phyloP scores from a whole-genome alignment of 2,797 vertebrate genomes.

The Tarsius wallacei region DNA sequence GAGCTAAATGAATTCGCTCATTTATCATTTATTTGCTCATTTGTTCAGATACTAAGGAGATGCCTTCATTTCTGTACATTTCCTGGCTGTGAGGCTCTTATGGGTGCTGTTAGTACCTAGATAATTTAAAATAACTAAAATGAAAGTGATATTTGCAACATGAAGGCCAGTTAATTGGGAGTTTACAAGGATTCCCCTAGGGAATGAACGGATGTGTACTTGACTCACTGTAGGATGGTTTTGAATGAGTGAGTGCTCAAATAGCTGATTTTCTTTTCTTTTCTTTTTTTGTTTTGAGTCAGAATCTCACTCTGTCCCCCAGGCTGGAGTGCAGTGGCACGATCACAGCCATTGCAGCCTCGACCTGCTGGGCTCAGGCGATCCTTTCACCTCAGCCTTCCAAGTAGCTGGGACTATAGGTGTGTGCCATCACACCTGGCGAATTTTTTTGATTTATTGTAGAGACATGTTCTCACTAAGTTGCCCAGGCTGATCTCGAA shows the following conservation, averaged over 20 bases:
- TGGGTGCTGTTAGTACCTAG: constrained; percentile 4
- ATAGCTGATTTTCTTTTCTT: no score
- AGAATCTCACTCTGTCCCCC: no score
- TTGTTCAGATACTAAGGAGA: constrained; percentile 66
- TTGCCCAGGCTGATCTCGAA: no score
- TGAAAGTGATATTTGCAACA: background rate
- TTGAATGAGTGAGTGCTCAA: background rate
- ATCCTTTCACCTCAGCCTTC: no score
- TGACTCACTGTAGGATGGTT: background rate
- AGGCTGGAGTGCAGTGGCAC: no score
- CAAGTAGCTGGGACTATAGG: no score
- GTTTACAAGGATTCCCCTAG: background rate
- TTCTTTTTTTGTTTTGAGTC: no score
- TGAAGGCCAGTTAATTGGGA: constrained; percentile 9
- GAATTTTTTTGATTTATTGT: no score
- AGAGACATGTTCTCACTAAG: no score
- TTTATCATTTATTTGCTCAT: background rate
- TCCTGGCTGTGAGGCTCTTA: background rate
- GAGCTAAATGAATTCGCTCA: constrained; percentile 63
- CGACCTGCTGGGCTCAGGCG: no score
- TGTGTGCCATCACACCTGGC: no score
- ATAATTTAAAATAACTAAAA: constrained; percentile 49
- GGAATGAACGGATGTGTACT: background rate
- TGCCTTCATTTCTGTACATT: constrained; percentile 63
- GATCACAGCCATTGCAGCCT: no score